Evolutionary conservation across 2,113 vertebrate species (phyloP).

Genomic region (Callocephalon fimbriatum): DNA sequence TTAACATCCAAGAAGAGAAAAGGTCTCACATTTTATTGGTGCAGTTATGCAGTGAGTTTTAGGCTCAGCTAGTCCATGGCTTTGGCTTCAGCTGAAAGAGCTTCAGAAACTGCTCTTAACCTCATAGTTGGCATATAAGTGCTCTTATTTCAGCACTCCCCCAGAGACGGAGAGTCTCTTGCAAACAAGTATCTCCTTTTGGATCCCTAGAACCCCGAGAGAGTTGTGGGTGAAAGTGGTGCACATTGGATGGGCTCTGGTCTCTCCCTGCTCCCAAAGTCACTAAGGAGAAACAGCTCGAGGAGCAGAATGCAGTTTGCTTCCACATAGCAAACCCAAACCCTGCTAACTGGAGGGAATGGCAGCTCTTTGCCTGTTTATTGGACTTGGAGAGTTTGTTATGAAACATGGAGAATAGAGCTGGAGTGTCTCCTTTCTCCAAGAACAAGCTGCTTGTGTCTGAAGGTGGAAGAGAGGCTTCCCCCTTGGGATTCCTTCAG

Average conservation of each 20-base stretch:
- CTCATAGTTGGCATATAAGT: neutral
- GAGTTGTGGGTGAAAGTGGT: neutral
- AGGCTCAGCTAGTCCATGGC: neutral
- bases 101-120: neutral
- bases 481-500: neutral
- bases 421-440: neutral
- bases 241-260: neutral
- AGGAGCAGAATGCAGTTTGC: neutral
- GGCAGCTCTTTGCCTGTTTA: neutral
- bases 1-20: neutral
- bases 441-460: neutral
- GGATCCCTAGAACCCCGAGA: neutral
- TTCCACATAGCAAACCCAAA: neutral
- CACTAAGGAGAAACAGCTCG: neutral
- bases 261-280: neutral
- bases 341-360: neutral
- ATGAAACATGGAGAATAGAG: accelerated
- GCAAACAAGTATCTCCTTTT: neutral
- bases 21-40: neutral
- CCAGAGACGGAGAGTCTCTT: neutral
- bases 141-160: neutral
- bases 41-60: neutral
- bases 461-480: neutral
- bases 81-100: neutral
- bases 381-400: neutral